Conservation (phyloP, 2,113 vertebrate genomes). For the Probosciger aterrimus region DNA sequence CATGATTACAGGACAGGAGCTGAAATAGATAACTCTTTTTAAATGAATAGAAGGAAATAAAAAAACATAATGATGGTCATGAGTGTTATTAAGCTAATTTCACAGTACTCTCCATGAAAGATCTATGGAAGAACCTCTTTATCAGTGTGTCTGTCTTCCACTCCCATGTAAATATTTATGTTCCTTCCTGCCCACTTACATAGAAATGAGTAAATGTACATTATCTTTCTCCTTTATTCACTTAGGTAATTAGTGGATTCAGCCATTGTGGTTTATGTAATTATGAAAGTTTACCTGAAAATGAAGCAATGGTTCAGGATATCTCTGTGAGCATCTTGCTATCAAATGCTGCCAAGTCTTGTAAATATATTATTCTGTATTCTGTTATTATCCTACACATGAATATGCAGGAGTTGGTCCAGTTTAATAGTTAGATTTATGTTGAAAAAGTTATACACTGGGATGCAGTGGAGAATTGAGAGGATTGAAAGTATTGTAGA, state of each 20-base stretch:
- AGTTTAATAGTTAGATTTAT: not conserved
- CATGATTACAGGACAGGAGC: not conserved
- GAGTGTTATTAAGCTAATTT: not conserved
- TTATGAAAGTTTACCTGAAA: not conserved
- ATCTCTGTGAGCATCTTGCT: not conserved
- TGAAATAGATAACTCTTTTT: not conserved
- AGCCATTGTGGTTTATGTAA: not conserved
- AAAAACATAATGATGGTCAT: not conserved
- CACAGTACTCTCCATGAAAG: not conserved
- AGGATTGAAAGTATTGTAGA: not conserved
- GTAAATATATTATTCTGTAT: not conserved
- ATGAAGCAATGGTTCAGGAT: not conserved
- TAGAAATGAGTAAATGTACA: not conserved
- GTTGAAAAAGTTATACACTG: not conserved
- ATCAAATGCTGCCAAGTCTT: not conserved
- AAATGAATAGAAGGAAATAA: not conserved
- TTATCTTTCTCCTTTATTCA: not conserved
- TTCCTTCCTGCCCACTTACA: not conserved
- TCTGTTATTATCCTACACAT: not conserved
- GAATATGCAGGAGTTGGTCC: not conserved
- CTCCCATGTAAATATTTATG: not conserved
- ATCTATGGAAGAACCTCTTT: not conserved
- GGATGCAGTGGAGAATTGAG: not conserved
- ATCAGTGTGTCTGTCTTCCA: not conserved
- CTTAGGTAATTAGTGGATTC: not conserved